These are phyloP conservation scores for Chaenocephalus aceratus DNA, from an alignment of 2,113 vertebrate species.

Conservation along the genomic window DNA sequence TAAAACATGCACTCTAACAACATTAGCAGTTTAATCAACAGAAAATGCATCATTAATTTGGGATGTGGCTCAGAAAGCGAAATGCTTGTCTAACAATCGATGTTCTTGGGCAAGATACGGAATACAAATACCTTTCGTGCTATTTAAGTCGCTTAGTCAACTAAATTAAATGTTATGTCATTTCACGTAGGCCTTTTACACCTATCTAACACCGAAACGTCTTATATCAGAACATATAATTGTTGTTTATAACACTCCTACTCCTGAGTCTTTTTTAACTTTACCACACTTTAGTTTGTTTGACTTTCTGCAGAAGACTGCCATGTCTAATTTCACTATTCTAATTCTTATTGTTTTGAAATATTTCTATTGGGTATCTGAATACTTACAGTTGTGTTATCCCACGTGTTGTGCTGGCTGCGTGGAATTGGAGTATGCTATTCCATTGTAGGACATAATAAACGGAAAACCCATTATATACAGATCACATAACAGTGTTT, in stretches of 20 bases:
- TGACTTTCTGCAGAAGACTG: background rate
- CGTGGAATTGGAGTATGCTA: background rate
- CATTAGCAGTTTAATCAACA: background rate
- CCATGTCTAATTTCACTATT: background rate
- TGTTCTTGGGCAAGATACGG: no score
- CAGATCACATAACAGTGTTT: no score
- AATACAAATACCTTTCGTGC: no score
- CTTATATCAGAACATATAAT: background rate
- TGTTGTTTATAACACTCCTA: background rate
- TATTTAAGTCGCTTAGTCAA: no score
- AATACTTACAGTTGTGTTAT: background rate
- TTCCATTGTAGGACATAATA: no score
- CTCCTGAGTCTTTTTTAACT: background rate
- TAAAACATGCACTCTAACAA: background rate
- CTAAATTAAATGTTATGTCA: no score
- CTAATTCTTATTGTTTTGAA: background rate
- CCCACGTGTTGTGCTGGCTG: background rate
- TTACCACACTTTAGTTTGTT: background rate
- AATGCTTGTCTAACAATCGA: no score
- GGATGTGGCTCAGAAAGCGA: no score
- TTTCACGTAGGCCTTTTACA: no score
- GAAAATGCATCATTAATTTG: no score
- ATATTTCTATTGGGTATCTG: background rate
- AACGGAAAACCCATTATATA: no score
- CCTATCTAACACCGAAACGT: no score